Percentiles rank a stretch among this genome's conserved stretches.
Conservation (phyloP, 2,797 vertebrate genomes). For the Babyrousa celebensis region DNA sequence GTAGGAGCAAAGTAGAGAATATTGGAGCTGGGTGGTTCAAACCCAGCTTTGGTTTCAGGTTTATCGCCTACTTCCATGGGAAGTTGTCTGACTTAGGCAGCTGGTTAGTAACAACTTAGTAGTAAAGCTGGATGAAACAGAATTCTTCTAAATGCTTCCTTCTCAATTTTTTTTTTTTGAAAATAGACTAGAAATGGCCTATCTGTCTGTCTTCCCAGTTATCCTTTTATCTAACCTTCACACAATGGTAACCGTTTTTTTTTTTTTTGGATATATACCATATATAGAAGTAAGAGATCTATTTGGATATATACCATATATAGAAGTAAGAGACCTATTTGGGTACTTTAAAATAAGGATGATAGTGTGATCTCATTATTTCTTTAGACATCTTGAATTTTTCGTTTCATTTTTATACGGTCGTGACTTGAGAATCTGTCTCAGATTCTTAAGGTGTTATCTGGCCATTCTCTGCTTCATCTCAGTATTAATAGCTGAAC, state of each 20-base stretch:
- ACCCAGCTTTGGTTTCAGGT: neutral
- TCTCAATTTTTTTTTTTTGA: neutral
- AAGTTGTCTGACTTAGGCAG: neutral
- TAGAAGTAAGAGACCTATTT: neutral
- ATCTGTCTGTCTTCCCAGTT: neutral
- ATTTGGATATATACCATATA: neutral
- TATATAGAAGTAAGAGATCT: neutral
- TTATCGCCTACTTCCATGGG: fast-evolving
- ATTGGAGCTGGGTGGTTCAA: too few relatives aligned
- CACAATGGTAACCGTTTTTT: neutral
- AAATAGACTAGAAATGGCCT: neutral
- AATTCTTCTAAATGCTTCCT: neutral
- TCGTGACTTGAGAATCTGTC: neutral
- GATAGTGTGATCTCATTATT: neutral
- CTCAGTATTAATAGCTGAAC: neutral
- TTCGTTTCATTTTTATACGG: too few relatives aligned
- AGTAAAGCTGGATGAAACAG: neutral
- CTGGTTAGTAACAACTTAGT: neutral
- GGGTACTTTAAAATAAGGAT: neutral
- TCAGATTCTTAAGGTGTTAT: too few relatives aligned
- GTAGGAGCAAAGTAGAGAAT: neutral
- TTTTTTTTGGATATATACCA: neutral
- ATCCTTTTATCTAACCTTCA: neutral
- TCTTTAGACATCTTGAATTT: neutral
- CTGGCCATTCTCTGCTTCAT: neutral